phyloP scores from a whole-genome alignment of 2,113 vertebrate genomes.

The Aphelocoma coerulescens region DNA sequence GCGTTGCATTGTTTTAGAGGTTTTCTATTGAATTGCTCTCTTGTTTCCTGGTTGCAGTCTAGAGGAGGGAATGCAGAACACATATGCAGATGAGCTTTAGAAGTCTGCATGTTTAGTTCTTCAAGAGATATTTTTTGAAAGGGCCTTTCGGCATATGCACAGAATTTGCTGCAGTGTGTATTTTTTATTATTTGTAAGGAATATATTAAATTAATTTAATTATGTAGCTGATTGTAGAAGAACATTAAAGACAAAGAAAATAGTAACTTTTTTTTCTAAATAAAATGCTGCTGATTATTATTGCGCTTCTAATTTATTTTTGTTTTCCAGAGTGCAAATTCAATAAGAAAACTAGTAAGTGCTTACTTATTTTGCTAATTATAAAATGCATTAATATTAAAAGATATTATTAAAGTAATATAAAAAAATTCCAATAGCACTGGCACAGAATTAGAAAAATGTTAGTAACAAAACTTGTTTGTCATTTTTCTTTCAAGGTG shows the following conservation, averaged over 20 bases:
- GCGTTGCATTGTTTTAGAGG: background rate
- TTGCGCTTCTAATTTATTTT: background rate
- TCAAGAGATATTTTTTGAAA: background rate
- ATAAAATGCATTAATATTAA: background rate
- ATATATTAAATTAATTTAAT: background rate
- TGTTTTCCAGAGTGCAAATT: slow-evolving; percentile 88
- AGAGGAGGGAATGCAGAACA: background rate
- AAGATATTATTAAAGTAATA: background rate
- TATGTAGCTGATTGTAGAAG: background rate
- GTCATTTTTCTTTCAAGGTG: slow-evolving; percentile 70
- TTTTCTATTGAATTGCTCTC: background rate
- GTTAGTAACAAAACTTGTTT: background rate
- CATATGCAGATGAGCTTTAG: background rate
- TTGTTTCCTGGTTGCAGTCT: background rate
- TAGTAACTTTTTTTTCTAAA: background rate
- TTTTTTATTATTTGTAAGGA: background rate
- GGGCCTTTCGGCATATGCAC: background rate
- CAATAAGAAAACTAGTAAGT: slow-evolving; percentile 89
- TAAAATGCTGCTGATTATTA: background rate
- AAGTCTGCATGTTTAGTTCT: background rate
- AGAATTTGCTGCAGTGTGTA: background rate
- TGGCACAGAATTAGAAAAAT: background rate
- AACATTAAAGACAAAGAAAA: background rate
- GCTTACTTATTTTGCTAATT: slow-evolving; percentile 14
- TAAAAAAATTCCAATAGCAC: background rate